A percentile compares a stretch with the other conserved stretches of the same genome.
Evolutionary conservation across 30 jellyfish, hydroid and myxozoan genomes (phyloP).

Genomic region (Rhopilema esculentum): DNA sequence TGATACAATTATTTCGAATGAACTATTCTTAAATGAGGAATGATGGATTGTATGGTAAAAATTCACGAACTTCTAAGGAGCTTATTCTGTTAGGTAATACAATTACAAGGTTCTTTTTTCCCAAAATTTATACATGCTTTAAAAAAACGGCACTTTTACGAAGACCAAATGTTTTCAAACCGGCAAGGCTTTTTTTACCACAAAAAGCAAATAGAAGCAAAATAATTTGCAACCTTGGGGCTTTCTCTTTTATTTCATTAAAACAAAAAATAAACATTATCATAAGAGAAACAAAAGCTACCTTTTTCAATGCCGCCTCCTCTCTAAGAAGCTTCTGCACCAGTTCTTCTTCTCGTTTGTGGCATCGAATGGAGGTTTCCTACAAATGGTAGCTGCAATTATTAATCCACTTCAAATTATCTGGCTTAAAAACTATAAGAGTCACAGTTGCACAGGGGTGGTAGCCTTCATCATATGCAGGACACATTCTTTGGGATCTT

Average conservation of each 20-base stretch:
- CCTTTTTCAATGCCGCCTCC: slow-evolving; percentile 83
- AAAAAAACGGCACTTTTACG: no score
- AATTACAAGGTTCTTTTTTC: no score
- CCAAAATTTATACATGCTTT: no score
- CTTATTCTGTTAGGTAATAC: neutral
- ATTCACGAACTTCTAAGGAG: neutral
- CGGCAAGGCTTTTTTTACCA: neutral
- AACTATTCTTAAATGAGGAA: neutral
- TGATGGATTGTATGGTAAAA: neutral
- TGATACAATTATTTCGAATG: neutral
- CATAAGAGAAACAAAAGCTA: neutral
- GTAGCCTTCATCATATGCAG: no score
- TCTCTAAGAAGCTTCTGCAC: slow-evolving; percentile 60
- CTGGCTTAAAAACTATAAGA: no score
- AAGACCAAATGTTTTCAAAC: neutral
- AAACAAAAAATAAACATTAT: neutral
- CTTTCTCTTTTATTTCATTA: neutral
- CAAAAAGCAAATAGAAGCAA: neutral
- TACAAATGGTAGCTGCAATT: neutral
- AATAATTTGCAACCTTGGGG: neutral
- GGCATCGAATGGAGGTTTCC: slow-evolving; percentile 79
- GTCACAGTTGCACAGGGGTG: no score
- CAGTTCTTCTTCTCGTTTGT: slow-evolving; percentile 63
- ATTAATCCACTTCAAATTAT: neutral
- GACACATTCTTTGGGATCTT: no score